Evolutionary conservation across 2,113 vertebrate species (phyloP).

Genomic region (Ophthalmolycus amberensis): DNA sequence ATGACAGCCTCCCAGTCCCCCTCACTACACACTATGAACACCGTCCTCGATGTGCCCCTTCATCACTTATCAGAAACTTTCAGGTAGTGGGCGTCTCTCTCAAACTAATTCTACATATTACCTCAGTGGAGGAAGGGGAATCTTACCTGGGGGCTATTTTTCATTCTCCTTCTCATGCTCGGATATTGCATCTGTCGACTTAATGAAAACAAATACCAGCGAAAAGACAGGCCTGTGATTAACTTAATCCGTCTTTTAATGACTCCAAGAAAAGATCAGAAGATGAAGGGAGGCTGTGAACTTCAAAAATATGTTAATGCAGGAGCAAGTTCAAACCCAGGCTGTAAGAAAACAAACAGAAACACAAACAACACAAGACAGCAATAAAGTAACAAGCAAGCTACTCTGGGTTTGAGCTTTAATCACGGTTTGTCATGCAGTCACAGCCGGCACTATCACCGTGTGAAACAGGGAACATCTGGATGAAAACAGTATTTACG

Average conservation of each 20-base stretch:
- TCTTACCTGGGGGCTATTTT: slow-evolving; percentile 32
- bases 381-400: slow-evolving; percentile 1
- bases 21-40: slow-evolving; percentile 50
- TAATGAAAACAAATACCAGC: slow-evolving; percentile 51
- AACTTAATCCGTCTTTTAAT: slow-evolving; percentile 42
- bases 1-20: slow-evolving; percentile 3
- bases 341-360: slow-evolving; percentile 25
- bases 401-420: neutral
- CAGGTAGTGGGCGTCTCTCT: neutral
- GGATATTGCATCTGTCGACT: slow-evolving; percentile 27
- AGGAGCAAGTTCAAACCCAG: slow-evolving; percentile 7
- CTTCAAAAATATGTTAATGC: slow-evolving; percentile 56
- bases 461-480: neutral
- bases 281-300: slow-evolving; percentile 18
- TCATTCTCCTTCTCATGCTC: slow-evolving; percentile 18
- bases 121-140: neutral
- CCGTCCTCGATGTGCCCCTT: neutral
- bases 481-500: slow-evolving; percentile 15
- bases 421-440: neutral
- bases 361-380: neutral
- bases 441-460: neutral
- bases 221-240: slow-evolving; percentile 20
- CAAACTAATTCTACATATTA: slow-evolving; percentile 13
- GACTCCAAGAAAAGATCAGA: slow-evolving; percentile 43
- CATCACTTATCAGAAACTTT: slow-evolving; percentile 22